These are phyloP conservation scores for Protosalanx chinensis DNA, from an alignment of 2,797 vertebrate genomes.

Conservation along the genomic window DNA sequence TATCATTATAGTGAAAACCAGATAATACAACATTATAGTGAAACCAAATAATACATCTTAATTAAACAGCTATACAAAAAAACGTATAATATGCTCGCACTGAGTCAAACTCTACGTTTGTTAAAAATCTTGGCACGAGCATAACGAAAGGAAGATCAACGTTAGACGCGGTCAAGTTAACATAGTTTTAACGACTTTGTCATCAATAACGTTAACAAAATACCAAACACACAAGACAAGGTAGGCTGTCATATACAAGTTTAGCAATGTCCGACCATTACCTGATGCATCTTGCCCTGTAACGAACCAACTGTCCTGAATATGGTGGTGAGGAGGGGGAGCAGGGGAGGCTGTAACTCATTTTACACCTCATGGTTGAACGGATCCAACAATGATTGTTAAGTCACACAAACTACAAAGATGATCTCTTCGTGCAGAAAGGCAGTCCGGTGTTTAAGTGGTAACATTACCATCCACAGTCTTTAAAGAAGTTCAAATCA, in stretches of 20 bases:
- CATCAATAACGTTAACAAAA: not conserved
- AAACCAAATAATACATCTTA: too few species aligned
- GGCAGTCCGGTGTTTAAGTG: not conserved
- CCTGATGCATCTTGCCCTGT: conserved; percentile 65
- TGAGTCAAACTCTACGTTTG: too few species aligned
- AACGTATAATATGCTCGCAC: too few species aligned
- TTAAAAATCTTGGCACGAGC: too few species aligned
- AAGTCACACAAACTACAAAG: not conserved
- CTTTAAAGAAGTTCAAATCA: conserved; percentile 50
- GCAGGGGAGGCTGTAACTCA: conserved; percentile 70
- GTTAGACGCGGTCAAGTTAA: not conserved
- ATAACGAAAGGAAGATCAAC: too few species aligned
- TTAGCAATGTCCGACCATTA: conserved; percentile 37
- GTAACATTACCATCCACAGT: not conserved
- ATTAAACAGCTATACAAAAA: too few species aligned
- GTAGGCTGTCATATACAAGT: not conserved
- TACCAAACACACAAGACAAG: not conserved
- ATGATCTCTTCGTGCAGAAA: not conserved
- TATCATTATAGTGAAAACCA: too few species aligned
- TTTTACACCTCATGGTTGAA: conserved; percentile 65
- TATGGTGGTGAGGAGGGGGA: conserved; percentile 60
- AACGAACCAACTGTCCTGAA: conserved; percentile 55
- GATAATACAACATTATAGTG: too few species aligned
- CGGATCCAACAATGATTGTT: not conserved
- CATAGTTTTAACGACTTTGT: not conserved